phyloP scores from a whole-genome alignment of 2,797 vertebrate species.

The Varecia variegata region DNA sequence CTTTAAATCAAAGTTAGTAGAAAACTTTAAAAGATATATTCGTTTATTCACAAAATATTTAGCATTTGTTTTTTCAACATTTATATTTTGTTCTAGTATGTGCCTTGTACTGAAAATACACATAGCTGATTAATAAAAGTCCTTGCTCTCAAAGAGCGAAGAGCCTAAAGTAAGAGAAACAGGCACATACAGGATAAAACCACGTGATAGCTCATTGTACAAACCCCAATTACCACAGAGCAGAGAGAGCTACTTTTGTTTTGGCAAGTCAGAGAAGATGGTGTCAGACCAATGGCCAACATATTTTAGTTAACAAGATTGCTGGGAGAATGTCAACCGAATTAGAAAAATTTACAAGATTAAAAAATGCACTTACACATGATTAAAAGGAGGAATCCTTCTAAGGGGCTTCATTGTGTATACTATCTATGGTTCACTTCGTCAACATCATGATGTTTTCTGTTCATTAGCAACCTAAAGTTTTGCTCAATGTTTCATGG shows the following conservation, averaged over 20 bases:
- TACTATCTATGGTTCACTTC: background rate
- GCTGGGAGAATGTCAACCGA: background rate
- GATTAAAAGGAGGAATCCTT: background rate
- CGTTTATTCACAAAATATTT: constrained; percentile 1
- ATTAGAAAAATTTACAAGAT: background rate
- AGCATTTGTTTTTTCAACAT: background rate
- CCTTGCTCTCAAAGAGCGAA: background rate
- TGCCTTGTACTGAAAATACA: background rate
- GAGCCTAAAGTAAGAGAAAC: background rate
- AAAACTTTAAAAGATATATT: background rate
- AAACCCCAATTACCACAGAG: background rate
- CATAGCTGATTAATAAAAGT: background rate
- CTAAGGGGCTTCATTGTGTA: background rate
- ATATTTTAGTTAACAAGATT: background rate
- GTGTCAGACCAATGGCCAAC: background rate
- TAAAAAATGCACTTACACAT: background rate
- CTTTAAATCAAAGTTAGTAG: background rate
- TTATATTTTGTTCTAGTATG: background rate
- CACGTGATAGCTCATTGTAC: background rate
- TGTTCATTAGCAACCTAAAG: constrained; percentile 15
- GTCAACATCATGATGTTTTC: background rate
- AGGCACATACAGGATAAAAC: background rate
- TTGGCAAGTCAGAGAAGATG: background rate
- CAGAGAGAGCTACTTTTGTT: background rate
- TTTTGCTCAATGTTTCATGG: background rate